phyloP scores from a whole-genome alignment of 2,888 invertebrate genomes.

The Crossocerus cetratus region DNA sequence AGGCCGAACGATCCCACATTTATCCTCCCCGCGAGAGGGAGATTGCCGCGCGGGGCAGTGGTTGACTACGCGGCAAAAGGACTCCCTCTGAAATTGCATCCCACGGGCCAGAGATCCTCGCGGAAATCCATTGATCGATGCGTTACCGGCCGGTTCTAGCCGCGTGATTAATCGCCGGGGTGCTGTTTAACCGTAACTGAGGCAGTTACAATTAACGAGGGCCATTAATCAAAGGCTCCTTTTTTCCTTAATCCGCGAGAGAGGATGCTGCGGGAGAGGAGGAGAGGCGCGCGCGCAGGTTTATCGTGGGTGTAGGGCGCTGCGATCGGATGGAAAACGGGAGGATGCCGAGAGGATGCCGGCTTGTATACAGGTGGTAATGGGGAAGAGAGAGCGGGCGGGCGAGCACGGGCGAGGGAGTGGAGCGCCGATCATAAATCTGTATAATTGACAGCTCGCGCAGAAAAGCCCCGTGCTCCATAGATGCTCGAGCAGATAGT shows the following conservation, averaged over 20 bases:
- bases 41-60: too few species aligned
- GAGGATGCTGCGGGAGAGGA: constrained; percentile 11
- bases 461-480: constrained; percentile 53
- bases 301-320: constrained; percentile 36
- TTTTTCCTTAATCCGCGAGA: constrained; percentile 14
- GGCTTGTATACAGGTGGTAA: constrained; percentile 15
- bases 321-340: not conserved
- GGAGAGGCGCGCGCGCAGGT: constrained; percentile 17
- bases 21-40: not conserved
- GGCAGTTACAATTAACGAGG: constrained; percentile 41
- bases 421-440: constrained; percentile 65
- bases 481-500: constrained; percentile 61
- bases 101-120: not conserved
- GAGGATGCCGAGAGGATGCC: too few species aligned
- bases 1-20: not conserved
- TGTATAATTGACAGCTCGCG: constrained; percentile 71
- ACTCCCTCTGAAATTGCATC: not conserved
- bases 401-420: not conserved
- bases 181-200: constrained; percentile 39
- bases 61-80: too few species aligned
- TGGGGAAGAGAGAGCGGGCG: constrained; percentile 13
- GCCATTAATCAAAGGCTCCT: constrained; percentile 40
- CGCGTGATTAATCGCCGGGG: constrained; percentile 25
- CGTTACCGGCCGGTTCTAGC: not conserved
- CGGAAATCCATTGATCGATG: constrained; percentile 19